Percentiles rank a stretch among this genome's conserved stretches.
Conservation (phyloP, 2,888 invertebrate species). For the Enchytraeus crypticus region DNA sequence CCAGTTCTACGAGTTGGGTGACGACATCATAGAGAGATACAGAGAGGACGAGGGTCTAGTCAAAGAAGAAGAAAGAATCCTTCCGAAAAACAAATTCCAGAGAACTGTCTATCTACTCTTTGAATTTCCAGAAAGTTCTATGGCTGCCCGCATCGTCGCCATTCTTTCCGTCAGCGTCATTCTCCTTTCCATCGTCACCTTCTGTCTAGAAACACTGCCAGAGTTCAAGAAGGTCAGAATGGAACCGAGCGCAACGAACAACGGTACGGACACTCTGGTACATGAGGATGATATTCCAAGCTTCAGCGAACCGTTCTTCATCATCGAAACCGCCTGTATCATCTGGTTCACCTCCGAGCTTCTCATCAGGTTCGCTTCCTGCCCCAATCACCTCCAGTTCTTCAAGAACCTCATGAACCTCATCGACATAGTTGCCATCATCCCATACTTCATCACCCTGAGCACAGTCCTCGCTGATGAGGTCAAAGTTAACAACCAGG, state of each 20-base stretch:
- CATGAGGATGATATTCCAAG: constrained; percentile 96
- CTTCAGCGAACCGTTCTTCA: constrained; percentile 97
- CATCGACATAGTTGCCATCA: constrained; percentile 98
- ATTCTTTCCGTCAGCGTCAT: constrained; percentile 99
- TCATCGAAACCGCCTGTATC: no score
- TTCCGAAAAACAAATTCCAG: constrained; percentile 93
- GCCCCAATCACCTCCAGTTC: constrained; percentile 96
- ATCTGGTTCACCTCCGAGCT: constrained; percentile 95
- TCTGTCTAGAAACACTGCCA: constrained; percentile 97
- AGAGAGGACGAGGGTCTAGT: constrained; percentile 67
- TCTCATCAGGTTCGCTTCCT: constrained; percentile 94
- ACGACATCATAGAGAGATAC: constrained; percentile 60
- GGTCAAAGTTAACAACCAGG: constrained; percentile 34
- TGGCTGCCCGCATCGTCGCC: constrained; percentile 94
- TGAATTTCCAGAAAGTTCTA: constrained; percentile 98
- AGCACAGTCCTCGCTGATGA: constrained; percentile 97
- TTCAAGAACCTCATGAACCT: constrained; percentile 99
- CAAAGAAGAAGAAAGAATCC: constrained; percentile 74
- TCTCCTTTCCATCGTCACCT: constrained; percentile 95
- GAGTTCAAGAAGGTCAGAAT: constrained; percentile 72
- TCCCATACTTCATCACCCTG: no score
- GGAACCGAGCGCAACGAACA: constrained; percentile 94
- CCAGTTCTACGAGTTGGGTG: constrained; percentile 97
- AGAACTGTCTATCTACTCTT: constrained; percentile 97
- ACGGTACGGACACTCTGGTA: constrained; percentile 50